phyloP scores from a whole-genome alignment of 2,888 invertebrate species.

The Monopis laevigella region DNA sequence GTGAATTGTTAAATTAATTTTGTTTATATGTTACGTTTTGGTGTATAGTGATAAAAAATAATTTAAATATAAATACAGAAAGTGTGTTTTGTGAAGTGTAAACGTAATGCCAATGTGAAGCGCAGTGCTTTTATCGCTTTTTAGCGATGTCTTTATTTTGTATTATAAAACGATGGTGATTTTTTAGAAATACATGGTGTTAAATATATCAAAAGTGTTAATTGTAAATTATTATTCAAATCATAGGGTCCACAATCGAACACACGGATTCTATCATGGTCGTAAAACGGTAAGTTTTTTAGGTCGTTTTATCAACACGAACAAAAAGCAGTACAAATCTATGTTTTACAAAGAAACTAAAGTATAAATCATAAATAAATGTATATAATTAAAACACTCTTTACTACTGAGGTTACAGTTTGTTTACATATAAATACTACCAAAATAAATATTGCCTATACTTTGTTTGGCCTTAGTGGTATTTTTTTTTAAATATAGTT shows the following conservation, averaged over 20 bases:
- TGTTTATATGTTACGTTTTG: background rate
- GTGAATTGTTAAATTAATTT: background rate
- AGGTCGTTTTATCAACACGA: background rate
- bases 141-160: slow-evolving; percentile 57
- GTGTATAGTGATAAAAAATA: background rate
- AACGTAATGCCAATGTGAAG: slow-evolving; percentile 47
- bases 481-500: too few species aligned
- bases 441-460: too few species aligned
- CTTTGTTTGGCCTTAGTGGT: too few species aligned
- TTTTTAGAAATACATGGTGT: slow-evolving; percentile 61
- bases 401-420: too few species aligned
- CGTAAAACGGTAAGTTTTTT: slow-evolving; percentile 62
- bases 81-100: slow-evolving; percentile 39
- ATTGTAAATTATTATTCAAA: slow-evolving; percentile 57
- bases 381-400: too few species aligned
- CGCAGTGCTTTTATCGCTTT: slow-evolving; percentile 54
- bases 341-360: too few species aligned
- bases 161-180: slow-evolving; percentile 53
- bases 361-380: too few species aligned
- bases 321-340: too few species aligned
- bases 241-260: slow-evolving; percentile 67
- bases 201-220: slow-evolving; percentile 48
- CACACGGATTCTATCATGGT: slow-evolving; percentile 68
- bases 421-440: too few species aligned
- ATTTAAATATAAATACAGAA: background rate